These are phyloP conservation scores for Pangasius krempfi DNA, from an alignment of 2,797 vertebrate species.

Conservation along the genomic window DNA sequence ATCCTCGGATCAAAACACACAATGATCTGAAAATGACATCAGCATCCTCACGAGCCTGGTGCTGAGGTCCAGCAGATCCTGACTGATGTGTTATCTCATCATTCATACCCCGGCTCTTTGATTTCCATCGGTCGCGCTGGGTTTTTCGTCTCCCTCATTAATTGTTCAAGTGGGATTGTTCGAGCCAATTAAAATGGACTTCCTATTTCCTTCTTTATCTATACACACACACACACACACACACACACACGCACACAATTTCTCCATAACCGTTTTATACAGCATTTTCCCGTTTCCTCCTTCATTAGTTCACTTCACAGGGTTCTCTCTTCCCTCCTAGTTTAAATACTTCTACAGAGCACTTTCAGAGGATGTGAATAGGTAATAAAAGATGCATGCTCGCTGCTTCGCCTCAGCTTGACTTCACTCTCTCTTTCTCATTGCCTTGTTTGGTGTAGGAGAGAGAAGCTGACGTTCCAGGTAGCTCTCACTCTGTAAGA, in stretches of 20 bases:
- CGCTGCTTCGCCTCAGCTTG: slow-evolving; percentile 33
- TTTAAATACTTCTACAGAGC: slow-evolving; percentile 6
- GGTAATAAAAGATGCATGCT: slow-evolving; percentile 32
- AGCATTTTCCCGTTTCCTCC: slow-evolving; percentile 53
- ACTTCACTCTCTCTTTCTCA: slow-evolving; percentile 29
- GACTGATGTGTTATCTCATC: slow-evolving; percentile 44
- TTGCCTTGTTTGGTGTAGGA: neutral
- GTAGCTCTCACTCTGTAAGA: slow-evolving; percentile 13
- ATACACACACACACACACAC: slow-evolving; percentile 21
- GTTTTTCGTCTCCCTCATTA: slow-evolving; percentile 62
- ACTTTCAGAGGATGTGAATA: slow-evolving; percentile 6
- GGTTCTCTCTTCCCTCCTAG: slow-evolving; percentile 24
- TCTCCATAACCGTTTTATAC: slow-evolving; percentile 1
- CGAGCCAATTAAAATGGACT: slow-evolving; percentile 67
- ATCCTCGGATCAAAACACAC: slow-evolving; percentile 33
- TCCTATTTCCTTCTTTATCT: slow-evolving; percentile 57
- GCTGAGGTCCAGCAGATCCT: slow-evolving; percentile 53
- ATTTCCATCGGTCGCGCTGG: slow-evolving; percentile 59
- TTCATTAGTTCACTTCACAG: slow-evolving; percentile 62
- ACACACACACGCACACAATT: neutral
- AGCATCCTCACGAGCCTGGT: neutral
- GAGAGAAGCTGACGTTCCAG: slow-evolving; percentile 17
- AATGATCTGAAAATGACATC: slow-evolving; percentile 14
- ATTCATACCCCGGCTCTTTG: slow-evolving; percentile 58
- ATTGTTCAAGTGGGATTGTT: slow-evolving; percentile 40